Base-by-base conservation (phyloP, 1,140 invertebrate species). In the Rhizoglyphus robini region DNA sequence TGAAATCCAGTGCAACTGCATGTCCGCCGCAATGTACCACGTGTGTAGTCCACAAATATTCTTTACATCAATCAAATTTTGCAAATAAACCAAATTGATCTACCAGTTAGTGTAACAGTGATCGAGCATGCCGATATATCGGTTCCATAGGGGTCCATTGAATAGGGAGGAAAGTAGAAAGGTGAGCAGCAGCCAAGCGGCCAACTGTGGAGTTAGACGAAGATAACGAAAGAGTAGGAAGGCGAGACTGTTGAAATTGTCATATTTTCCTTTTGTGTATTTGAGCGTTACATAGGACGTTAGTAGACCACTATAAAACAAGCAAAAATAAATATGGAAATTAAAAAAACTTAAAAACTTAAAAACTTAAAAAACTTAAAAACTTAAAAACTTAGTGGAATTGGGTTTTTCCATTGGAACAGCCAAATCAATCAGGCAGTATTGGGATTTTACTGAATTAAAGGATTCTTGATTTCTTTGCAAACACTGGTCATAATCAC, bases 401-500 rank as follows among this genome's bases (percentile, higher is more conserved):
- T 63, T 15, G n/a, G 61, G 61, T 31, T 23, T 4, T 11, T n/a
- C 32, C 32, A 63, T 11, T 5, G 61, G 61, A 20, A 63, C 13
- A 11, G 31, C 3, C 3, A 38, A n/a, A 36, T 63, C 61, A 5
- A 63, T 38, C 23, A 63, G 32, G 32, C 61, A 63, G 18, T 41
- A 41, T 41, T 41, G 36, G 8, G 36, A 41, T 41, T 41, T 18
- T 8, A 41, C 8, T 18, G 36, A 18, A 11, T 8, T 41, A 8
- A 18, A 41, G 18, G 18, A 41, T 54, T 8, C 20, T 32, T 49
- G 47, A 20, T 25, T 27, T n/a, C 13, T 27, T 8, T 20, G 5
- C 61, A 72, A 57, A 68, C 75, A 76, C 65, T 76, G 68, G 31
- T 73, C 73, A 59, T 69, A 76, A n/a, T 69, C 69, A 31, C 75